These are phyloP conservation scores for Teleiodes luculella DNA, from an alignment of 2,888 invertebrate genomes.

Conservation along the genomic window DNA sequence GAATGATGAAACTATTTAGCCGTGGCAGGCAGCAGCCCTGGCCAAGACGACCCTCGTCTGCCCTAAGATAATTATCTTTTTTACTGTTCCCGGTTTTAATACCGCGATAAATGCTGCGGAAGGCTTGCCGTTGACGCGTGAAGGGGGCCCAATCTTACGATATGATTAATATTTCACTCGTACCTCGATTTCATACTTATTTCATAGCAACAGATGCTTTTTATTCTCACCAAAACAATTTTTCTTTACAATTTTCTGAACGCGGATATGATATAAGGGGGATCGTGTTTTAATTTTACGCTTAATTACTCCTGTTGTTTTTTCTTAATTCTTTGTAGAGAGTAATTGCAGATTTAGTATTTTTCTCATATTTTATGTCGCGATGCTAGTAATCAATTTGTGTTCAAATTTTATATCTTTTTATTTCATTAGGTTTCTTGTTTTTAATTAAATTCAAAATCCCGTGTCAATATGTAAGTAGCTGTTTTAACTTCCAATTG, in stretches of 20 bases:
- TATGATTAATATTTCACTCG: constrained; percentile 66
- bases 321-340: constrained; percentile 18
- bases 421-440: neutral
- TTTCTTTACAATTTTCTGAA: constrained; percentile 40
- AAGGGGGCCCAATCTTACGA: constrained; percentile 55
- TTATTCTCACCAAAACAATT: constrained; percentile 60
- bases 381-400: constrained; percentile 8
- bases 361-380: constrained; percentile 4
- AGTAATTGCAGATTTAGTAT: constrained; percentile 4
- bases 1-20: no score
- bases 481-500: neutral
- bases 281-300: constrained; percentile 66
- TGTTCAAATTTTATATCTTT: constrained; percentile 6
- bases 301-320: constrained; percentile 55
- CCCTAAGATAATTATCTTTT: constrained; percentile 78
- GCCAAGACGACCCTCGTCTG: constrained; percentile 63
- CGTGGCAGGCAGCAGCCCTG: constrained; percentile 50
- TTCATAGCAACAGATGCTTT: constrained; percentile 69
- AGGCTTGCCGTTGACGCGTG: constrained; percentile 74
- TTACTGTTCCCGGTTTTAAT: constrained; percentile 74
- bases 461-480: neutral
- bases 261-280: constrained; percentile 41
- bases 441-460: neutral
- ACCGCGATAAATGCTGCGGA: constrained; percentile 76
- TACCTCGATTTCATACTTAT: constrained; percentile 54